A percentile compares a stretch with the other conserved stretches of the same genome.
Evolutionary conservation across 1,140 invertebrate genomes (phyloP).

Genomic region (Eumeta japonica): DNA sequence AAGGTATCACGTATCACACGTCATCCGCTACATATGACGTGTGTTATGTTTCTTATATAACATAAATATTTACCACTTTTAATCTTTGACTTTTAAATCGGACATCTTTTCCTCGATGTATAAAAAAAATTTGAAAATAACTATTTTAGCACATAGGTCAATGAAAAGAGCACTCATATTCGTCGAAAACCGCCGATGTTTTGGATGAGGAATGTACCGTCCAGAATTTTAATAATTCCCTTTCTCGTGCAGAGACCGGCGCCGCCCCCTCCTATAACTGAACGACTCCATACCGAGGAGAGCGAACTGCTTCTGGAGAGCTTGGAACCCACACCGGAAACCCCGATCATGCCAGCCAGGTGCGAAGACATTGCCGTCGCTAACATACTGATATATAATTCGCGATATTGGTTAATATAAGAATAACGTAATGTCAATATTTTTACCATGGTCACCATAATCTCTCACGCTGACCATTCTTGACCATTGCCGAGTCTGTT

Average conservation of each 20-base stretch:
- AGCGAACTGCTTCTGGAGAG: slow-evolving; percentile 52
- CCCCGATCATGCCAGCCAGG: slow-evolving; percentile 61
- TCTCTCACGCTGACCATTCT: neutral
- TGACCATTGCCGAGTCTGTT: neutral
- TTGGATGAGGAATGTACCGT: too few relatives aligned
- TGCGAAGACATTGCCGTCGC: slow-evolving; percentile 22
- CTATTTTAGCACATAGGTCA: neutral
- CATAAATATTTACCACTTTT: too few relatives aligned
- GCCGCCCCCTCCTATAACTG: slow-evolving; percentile 57
- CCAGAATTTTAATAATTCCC: too few relatives aligned
- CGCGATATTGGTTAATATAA: neutral
- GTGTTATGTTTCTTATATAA: too few relatives aligned
- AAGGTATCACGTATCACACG: slow-evolving; percentile 13
- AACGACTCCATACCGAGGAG: slow-evolving; percentile 38
- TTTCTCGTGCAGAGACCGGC: slow-evolving; percentile 55
- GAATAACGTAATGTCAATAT: neutral
- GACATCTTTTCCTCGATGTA: neutral
- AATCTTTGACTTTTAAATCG: too few relatives aligned
- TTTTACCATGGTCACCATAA: neutral
- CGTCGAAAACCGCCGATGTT: too few relatives aligned
- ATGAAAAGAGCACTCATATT: too few relatives aligned
- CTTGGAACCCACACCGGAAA: slow-evolving; percentile 62
- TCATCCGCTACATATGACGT: too few relatives aligned
- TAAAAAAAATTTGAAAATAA: neutral
- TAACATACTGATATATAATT: slow-evolving; percentile 1